These are phyloP conservation scores for Dysdera silvatica DNA, from an alignment of 1,140 invertebrate genomes.

Conservation along the genomic window DNA sequence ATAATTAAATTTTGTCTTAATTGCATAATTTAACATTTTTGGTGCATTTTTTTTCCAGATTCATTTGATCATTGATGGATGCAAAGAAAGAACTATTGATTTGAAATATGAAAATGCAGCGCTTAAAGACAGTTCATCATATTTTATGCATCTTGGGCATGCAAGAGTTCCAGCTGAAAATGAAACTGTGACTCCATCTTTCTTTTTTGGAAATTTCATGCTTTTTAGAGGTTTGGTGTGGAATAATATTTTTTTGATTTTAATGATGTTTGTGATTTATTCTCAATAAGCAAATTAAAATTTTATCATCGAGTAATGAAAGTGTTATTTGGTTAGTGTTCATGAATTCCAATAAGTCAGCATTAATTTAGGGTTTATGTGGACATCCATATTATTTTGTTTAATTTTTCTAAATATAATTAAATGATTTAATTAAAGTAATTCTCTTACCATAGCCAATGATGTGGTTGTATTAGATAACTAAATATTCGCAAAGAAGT, in stretches of 20 bases:
- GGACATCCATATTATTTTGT: neutral
- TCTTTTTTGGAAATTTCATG: slow-evolving; percentile 18
- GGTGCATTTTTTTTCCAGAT: slow-evolving; percentile 1
- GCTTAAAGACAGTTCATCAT: neutral
- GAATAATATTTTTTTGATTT: no score
- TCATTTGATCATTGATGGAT: slow-evolving; percentile 12
- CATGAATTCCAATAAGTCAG: no score
- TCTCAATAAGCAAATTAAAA: neutral
- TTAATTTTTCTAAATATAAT: neutral
- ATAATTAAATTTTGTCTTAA: no score
- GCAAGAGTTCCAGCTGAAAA: neutral
- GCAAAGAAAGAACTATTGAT: slow-evolving; percentile 12
- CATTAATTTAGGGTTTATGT: no score
- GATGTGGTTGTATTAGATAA: no score
- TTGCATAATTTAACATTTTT: no score
- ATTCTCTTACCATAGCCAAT: no score
- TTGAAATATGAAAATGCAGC: slow-evolving; percentile 7
- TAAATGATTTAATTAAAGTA: no score
- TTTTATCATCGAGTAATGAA: neutral
- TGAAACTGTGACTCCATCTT: neutral
- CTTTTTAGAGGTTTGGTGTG: slow-evolving; percentile 28
- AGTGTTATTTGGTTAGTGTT: neutral
- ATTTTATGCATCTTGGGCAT: slow-evolving; percentile 7
- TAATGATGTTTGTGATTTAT: neutral
- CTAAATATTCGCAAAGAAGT: no score